Base-by-base conservation (phyloP, 2,113 vertebrate genomes). In the Pao palembangensis region DNA sequence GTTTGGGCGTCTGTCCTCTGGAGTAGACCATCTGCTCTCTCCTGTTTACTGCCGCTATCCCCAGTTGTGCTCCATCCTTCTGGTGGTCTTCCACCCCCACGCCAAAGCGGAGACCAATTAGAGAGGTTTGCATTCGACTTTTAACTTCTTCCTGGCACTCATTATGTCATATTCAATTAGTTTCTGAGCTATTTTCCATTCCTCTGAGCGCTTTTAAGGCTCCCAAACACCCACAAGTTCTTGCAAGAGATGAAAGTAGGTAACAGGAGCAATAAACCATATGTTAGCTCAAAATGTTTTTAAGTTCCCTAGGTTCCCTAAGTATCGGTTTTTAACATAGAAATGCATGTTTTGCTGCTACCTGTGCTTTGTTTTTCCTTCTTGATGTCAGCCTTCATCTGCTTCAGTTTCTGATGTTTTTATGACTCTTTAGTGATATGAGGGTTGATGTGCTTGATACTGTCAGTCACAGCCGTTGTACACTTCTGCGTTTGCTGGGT, bases 21-120 rank as follows among this genome's bases (percentile, higher is more conserved):
- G 80, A 87, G 80, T 66, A 64, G 77, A 88, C 88, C 90, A 92
- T 91, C 90, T 92, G 90, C 84, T 89, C 75, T 64, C 74, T 89
- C 78, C 76, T 85, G 84, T 88, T 87, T 88, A 84, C 80, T 85
- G 75, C 85, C 64, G 85, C 78, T 88, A 82, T 87, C 84, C 87
- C 89, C 85, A 86, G 84, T 89, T 85, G 87, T 83, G 72, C 81
- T 79, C 75, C 48, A 75, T 87, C 88, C 88, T 90, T 91, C 84
- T 91, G 87, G 86, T 90, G 84, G 81, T 81, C 87, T 87, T 83
- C 84, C 79, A 86, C 81, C 83, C 79, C 73, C 78, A 88, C 83
- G 82, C 85, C 88, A 87, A 84, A 87, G 82, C 84, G 88, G 85
- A 87, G 82, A 83, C 89, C 89, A 91, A 91, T 91, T 91, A 91